Base-by-base conservation (phyloP, 2,797 vertebrate species). In the Ambastaia sidthimunki region DNA sequence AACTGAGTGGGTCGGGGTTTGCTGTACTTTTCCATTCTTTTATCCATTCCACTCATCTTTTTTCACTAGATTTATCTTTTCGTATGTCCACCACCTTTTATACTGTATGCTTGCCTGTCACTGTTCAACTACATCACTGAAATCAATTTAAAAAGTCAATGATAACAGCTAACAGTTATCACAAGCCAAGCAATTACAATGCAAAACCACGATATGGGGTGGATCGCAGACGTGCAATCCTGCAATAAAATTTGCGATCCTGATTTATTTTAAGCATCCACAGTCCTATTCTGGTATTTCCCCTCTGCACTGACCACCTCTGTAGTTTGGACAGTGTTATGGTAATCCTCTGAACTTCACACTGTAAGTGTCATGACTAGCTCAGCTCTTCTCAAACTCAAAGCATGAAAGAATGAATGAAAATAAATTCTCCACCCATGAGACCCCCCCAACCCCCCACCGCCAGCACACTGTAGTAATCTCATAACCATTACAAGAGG, bases 21-120 rank as follows among this genome's bases (percentile, higher is more conserved):
- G 86, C 89, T 90, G 90, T 93, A 93, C 87, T 92, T 90, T 92
- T 91, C 91, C 90, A 78, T 87, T 91, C 2, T 44, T 76, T 47
- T 16, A 15, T 48, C 57, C 66, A 37, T 68, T 47, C 55, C 74
- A 15, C 66, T 19, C 71, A 44, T 66, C 16, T 59, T 55, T 59
- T 55, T 60, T 25, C 34, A 63, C 66, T 57, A 19, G 59, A 76
- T 52, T 47, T 25, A 65, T 69, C 81, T 62, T 25, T 69, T 55
- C 71, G 34, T 52, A 31, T 3, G 2, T 19, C 18, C 59, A 28
- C 16, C 11, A 16, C 7, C 21, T 52, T 2, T 1, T 28, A 2
- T 16, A 19, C 23, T 60, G 2, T 7, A 37, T 4, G 48, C 12
- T 18, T 28, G 18, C 4, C 23, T 31, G n/a, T 37, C 21, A 50